phyloP scores from a whole-genome alignment of 2,113 vertebrate genomes.

The Trogon surrucura region DNA sequence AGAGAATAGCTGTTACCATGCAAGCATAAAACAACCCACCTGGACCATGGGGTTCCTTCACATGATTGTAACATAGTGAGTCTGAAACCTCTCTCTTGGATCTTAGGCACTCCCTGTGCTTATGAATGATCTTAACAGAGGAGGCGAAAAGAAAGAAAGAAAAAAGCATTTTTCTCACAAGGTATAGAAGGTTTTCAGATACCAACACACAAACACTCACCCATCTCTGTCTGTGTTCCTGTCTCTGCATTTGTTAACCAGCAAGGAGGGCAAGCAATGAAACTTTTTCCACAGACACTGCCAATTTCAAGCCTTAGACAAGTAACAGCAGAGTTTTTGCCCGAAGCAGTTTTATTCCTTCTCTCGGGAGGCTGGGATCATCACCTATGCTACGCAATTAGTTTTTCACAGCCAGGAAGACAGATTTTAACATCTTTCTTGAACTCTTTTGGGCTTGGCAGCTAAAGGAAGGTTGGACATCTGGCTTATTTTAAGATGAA shows the following conservation, averaged over 20 bases:
- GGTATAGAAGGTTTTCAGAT: not conserved
- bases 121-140: not conserved
- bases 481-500: slow-evolving; percentile 69
- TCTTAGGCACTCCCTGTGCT: not conserved
- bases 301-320: slow-evolving; percentile 54
- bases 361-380: slow-evolving; percentile 68
- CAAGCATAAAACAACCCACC: not conserved
- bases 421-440: slow-evolving; percentile 68
- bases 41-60: not conserved
- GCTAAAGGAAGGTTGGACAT: slow-evolving; percentile 63
- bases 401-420: slow-evolving; percentile 71
- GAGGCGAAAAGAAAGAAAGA: not conserved
- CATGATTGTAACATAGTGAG: not conserved
- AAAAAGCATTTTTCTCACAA: not conserved
- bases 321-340: slow-evolving; percentile 63
- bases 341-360: slow-evolving; percentile 62
- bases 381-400: slow-evolving; percentile 71
- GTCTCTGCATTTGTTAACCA: slow-evolving; percentile 42
- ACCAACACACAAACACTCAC: not conserved
- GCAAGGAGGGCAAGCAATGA: slow-evolving; percentile 41
- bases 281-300: slow-evolving; percentile 62
- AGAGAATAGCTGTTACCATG: not conserved
- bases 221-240: slow-evolving; percentile 1
- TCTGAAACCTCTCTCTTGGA: not conserved
- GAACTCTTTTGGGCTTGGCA: slow-evolving; percentile 68